Conservation (phyloP, 2,797 vertebrate species). For the Bradypus variegatus region DNA sequence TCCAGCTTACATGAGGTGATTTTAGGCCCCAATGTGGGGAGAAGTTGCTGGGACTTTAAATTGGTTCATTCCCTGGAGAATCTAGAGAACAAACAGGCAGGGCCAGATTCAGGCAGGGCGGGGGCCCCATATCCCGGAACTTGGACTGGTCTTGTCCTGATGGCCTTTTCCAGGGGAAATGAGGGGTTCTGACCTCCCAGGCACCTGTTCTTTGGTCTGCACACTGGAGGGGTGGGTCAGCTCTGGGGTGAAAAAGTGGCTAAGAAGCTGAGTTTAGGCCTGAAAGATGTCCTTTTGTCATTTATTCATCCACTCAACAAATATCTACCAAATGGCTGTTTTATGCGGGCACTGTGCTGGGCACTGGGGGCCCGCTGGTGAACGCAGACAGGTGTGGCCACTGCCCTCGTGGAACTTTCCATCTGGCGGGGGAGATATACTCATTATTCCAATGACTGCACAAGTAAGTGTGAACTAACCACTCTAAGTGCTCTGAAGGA, state of each 20-base stretch:
- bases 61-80: not conserved
- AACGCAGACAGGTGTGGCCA: not conserved
- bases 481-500: not conserved
- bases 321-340: slow-evolving; percentile 31
- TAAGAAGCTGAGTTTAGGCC: slow-evolving; percentile 15
- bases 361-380: not conserved
- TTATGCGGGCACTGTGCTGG: not conserved
- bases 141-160: not conserved
- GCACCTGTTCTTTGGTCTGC: not conserved
- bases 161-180: not conserved
- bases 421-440: slow-evolving; percentile 17
- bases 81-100: not conserved
- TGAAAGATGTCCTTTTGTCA: slow-evolving; percentile 1
- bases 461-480: slow-evolving; percentile 7
- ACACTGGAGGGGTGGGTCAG: not conserved
- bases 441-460: slow-evolving; percentile 14
- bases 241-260: not conserved
- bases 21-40: not conserved
- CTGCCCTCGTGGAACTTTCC: not conserved
- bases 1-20: not conserved
- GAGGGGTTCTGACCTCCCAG: not conserved
- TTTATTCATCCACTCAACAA: slow-evolving; percentile 36
- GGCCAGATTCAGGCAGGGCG: not conserved
- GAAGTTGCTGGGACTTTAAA: not conserved
- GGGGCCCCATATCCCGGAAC: not conserved